Conservation (phyloP, 2,888 invertebrate genomes). For the Cheilosia scutellata region DNA sequence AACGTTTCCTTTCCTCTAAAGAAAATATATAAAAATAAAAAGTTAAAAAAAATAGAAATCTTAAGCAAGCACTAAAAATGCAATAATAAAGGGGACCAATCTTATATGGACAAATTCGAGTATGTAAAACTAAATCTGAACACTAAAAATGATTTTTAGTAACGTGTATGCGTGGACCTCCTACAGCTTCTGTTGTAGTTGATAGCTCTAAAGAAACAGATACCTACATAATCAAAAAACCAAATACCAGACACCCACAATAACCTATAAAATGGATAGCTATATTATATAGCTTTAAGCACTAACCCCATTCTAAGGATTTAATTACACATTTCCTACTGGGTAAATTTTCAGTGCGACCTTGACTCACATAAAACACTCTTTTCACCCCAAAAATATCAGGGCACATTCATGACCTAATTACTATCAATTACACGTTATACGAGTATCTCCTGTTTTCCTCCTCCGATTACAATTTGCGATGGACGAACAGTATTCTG, state of each 20-base stretch:
- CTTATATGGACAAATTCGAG: too few species aligned
- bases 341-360: background rate
- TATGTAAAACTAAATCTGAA: too few species aligned
- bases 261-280: background rate
- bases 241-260: background rate
- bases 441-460: background rate
- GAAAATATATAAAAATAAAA: too few species aligned
- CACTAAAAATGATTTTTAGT: too few species aligned
- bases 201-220: background rate
- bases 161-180: too few species aligned
- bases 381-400: conserved; percentile 1
- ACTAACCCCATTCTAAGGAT: background rate
- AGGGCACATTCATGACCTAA: conserved; percentile 40
- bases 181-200: background rate
- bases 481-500: conserved; percentile 1
- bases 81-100: too few species aligned
- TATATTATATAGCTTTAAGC: background rate
- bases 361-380: conserved; percentile 41
- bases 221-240: background rate
- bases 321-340: conserved; percentile 6
- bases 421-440: conserved; percentile 51
- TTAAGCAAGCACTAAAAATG: too few species aligned
- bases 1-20: too few species aligned
- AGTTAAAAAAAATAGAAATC: too few species aligned
- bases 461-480: conserved; percentile 18